A percentile compares a stretch with the other conserved stretches of the same genome.
Conservation (phyloP, 2,888 invertebrate species). For the Drosophila colorata region DNA sequence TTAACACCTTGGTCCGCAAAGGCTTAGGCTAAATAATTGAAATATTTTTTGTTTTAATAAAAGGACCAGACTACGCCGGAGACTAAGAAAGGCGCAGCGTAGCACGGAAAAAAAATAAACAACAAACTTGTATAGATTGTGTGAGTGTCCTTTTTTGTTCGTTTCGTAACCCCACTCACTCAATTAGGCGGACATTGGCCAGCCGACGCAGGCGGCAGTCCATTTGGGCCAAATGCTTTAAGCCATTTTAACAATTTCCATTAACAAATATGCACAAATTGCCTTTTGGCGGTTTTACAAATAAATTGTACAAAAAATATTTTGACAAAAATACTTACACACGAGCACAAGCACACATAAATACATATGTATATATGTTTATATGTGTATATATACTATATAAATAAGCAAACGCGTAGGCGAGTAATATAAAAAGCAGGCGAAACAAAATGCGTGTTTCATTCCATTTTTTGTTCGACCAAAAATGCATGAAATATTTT, state of each 20-base stretch:
- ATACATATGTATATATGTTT: conserved; percentile 5
- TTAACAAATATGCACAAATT: conserved; percentile 82
- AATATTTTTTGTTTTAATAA: conserved; percentile 77
- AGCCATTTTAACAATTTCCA: conserved; percentile 83
- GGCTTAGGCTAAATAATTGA: conserved; percentile 75
- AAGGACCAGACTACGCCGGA: conserved; percentile 34
- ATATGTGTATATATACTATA: neutral
- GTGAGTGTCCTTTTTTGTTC: conserved; percentile 46
- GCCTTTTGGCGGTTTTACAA: conserved; percentile 80
- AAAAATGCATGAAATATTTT: conserved; percentile 76
- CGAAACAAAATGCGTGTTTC: conserved; percentile 49
- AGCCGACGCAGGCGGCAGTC: conserved; percentile 42
- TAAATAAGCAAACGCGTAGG: neutral
- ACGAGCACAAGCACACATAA: conserved; percentile 19
- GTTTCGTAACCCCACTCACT: conserved; percentile 57
- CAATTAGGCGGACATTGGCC: conserved; percentile 56
- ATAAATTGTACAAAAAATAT: conserved; percentile 72
- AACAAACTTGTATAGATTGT: conserved; percentile 31
- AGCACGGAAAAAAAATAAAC: conserved; percentile 10
- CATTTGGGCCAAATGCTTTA: conserved; percentile 70
- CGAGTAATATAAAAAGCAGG: conserved; percentile 18
- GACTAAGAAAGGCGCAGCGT: conserved; percentile 5
- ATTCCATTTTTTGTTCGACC: conserved; percentile 45
- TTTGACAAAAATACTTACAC: conserved; percentile 72
- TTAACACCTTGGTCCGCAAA: conserved; percentile 73